phyloP scores from a whole-genome alignment of 2,888 invertebrate genomes.

The Polyommatus iphigenia region DNA sequence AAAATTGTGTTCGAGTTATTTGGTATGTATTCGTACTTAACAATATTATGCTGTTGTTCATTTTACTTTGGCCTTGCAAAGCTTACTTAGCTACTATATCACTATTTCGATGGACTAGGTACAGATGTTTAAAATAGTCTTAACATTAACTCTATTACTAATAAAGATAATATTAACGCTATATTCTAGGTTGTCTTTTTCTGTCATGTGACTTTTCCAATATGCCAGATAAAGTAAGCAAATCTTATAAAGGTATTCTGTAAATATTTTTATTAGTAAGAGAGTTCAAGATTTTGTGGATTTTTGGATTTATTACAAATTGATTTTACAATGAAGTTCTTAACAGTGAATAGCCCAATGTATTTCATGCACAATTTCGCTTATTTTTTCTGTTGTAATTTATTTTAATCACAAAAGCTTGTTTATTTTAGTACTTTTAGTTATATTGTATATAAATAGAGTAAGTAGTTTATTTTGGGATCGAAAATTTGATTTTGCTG shows the following conservation, averaged over 20 bases:
- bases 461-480: conserved; percentile 65
- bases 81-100: not conserved
- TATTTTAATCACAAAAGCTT: conserved; percentile 63
- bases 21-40: not conserved
- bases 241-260: not conserved
- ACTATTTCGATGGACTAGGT: not conserved
- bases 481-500: conserved; percentile 34
- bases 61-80: not conserved
- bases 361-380: not conserved
- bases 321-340: not conserved
- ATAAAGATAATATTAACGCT: no score
- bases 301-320: not conserved
- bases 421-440: conserved; percentile 64
- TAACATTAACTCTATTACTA: no score
- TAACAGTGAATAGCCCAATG: not conserved
- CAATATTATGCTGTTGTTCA: not conserved
- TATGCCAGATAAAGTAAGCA: no score
- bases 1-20: not conserved
- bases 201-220: not conserved
- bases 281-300: not conserved
- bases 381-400: conserved; percentile 7
- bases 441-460: conserved; percentile 55
- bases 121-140: not conserved
- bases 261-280: not conserved
- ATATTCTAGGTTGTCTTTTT: not conserved